These are phyloP conservation scores for Sminthurides bifidus DNA, from an alignment of 1,140 invertebrate species.

Conservation along the genomic window DNA sequence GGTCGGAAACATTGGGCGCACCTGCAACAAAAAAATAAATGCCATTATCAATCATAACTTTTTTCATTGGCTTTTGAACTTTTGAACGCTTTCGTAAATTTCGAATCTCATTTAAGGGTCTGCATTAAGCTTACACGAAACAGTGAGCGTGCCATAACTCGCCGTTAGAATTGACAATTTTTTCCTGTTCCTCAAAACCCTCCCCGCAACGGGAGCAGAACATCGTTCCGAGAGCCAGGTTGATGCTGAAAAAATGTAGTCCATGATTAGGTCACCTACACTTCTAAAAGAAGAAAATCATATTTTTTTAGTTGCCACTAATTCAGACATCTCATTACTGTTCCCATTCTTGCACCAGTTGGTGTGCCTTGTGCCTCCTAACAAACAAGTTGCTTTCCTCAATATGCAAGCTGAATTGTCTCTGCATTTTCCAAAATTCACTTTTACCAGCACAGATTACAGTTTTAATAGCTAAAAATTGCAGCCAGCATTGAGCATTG, in stretches of 20 bases:
- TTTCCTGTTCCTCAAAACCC: conserved; percentile 87
- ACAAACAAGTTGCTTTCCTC: conserved; percentile 26
- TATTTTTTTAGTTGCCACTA: background rate
- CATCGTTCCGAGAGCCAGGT: conserved; percentile 77
- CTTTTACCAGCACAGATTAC: too few relatives aligned
- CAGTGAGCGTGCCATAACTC: conserved; percentile 97
- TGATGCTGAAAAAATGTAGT: conserved; percentile 48
- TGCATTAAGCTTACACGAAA: conserved; percentile 92
- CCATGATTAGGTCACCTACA: background rate
- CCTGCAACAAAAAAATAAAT: conserved; percentile 43
- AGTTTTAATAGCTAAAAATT: too few relatives aligned
- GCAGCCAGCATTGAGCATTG: too few relatives aligned
- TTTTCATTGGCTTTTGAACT: too few relatives aligned
- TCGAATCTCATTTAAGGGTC: conserved; percentile 16
- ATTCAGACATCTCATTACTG: background rate
- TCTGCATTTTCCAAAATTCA: conserved; percentile 1
- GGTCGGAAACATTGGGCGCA: conserved; percentile 97
- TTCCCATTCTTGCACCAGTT: conserved; percentile 1
- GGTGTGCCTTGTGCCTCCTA: conserved; percentile 13
- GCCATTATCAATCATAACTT: background rate
- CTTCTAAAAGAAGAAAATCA: background rate
- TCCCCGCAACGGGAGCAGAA: conserved; percentile 86
- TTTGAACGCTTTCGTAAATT: background rate
- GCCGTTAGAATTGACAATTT: conserved; percentile 97
- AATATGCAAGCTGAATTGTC: conserved; percentile 17